Conservation (phyloP, 1,140 invertebrate genomes). For the Pseudomyrmex dendroicus region DNA sequence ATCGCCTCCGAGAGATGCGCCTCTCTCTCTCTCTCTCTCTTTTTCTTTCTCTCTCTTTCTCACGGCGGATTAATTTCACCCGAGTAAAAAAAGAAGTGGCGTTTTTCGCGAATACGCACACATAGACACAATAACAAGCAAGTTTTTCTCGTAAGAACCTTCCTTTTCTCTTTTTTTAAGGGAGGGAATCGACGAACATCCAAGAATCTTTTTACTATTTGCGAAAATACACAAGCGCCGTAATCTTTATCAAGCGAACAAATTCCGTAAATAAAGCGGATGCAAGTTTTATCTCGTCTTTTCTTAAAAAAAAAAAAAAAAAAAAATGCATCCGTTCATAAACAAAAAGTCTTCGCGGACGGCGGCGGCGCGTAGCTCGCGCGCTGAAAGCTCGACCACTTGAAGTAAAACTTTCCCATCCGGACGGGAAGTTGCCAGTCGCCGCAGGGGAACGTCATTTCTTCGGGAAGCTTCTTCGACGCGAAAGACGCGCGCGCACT, state of each 20-base stretch:
- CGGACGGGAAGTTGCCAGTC: constrained; percentile 16
- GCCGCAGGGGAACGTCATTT: constrained; percentile 41
- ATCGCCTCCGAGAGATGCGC: constrained; percentile 30
- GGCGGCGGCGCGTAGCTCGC: constrained; percentile 22
- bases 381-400: constrained; percentile 22
- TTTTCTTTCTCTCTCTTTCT: too few relatives aligned
- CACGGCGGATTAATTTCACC: constrained; percentile 33
- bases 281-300: not conserved
- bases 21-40: too few relatives aligned
- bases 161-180: not conserved
- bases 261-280: not conserved
- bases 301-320: not conserved
- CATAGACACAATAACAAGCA: not conserved
- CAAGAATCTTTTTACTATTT: not conserved
- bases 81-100: constrained; percentile 50
- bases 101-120: constrained; percentile 23
- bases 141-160: not conserved
- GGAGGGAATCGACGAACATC: not conserved
- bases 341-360: not conserved
- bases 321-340: constrained; percentile 6
- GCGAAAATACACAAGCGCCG: not conserved
- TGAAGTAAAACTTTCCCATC: constrained; percentile 62
- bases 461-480: constrained; percentile 46
- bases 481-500: not conserved
- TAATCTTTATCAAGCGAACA: not conserved